phyloP scores from a whole-genome alignment of 2,888 invertebrate genomes.

The Drosophila subsilvestris region DNA sequence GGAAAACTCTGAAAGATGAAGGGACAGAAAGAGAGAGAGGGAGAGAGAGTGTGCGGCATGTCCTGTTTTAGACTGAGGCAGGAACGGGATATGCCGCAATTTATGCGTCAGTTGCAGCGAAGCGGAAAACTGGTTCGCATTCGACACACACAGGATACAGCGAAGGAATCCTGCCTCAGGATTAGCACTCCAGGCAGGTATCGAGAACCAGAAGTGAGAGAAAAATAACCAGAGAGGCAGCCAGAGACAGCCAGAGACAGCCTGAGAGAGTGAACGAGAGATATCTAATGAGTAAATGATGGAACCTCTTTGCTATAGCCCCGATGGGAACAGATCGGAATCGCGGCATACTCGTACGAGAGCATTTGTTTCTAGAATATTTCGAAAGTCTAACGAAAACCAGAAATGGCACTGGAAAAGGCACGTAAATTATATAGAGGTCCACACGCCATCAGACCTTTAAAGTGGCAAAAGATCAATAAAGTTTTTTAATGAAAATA shows the following conservation, averaged over 20 bases:
- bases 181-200: conserved; percentile 35
- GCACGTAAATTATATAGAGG: too few relatives aligned
- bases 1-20: not conserved
- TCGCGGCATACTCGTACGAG: not conserved
- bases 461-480: too few relatives aligned
- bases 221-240: not conserved
- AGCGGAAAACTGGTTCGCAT: conserved; percentile 78
- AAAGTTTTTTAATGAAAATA: too few relatives aligned
- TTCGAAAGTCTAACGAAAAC: too few relatives aligned
- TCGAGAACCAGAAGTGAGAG: conserved; percentile 14
- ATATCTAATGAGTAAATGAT: conserved; percentile 21
- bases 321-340: not conserved
- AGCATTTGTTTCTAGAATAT: not conserved
- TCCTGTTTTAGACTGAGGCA: conserved; percentile 22
- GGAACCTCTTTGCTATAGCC: conserved; percentile 5
- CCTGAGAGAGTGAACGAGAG: not conserved
- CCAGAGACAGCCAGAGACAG: not conserved
- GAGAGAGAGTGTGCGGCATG: not conserved
- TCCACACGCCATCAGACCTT: too few relatives aligned
- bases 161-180: conserved; percentile 34
- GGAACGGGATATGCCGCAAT: conserved; percentile 51
- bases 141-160: conserved; percentile 54
- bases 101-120: conserved; percentile 74
- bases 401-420: too few relatives aligned
- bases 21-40: not conserved